Conservation (phyloP, 2,113 vertebrate species). For the Galeopterus variegatus region DNA sequence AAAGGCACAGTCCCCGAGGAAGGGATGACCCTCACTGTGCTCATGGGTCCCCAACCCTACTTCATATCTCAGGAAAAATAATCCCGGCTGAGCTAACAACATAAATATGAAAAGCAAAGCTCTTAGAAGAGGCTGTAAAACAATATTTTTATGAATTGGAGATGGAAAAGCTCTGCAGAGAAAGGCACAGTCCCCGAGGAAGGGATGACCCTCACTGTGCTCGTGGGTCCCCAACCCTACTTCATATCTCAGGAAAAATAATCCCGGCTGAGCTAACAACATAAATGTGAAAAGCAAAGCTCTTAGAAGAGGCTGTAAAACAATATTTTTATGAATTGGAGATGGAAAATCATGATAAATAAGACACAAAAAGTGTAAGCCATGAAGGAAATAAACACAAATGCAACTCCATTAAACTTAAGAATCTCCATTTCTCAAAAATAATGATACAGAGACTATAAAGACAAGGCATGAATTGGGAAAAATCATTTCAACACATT, state of each 20-base stretch:
- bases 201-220: rapidly evolving
- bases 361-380: background rate
- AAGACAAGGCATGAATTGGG: background rate
- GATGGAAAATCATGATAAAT: background rate
- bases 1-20: background rate
- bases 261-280: background rate
- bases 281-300: background rate
- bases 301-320: background rate
- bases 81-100: background rate
- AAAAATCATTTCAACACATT: background rate
- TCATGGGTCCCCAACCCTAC: too few relatives aligned
- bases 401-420: background rate
- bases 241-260: background rate
- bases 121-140: background rate
- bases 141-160: background rate
- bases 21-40: rapidly evolving
- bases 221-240: too few relatives aligned
- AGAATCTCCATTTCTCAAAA: background rate
- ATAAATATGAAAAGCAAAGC: background rate
- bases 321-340: background rate
- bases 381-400: background rate
- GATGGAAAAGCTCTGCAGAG: background rate
- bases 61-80: background rate
- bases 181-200: background rate
- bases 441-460: background rate